These are phyloP conservation scores for Serrognathus titanus DNA, from an alignment of 2,888 invertebrate species.

Conservation along the genomic window DNA sequence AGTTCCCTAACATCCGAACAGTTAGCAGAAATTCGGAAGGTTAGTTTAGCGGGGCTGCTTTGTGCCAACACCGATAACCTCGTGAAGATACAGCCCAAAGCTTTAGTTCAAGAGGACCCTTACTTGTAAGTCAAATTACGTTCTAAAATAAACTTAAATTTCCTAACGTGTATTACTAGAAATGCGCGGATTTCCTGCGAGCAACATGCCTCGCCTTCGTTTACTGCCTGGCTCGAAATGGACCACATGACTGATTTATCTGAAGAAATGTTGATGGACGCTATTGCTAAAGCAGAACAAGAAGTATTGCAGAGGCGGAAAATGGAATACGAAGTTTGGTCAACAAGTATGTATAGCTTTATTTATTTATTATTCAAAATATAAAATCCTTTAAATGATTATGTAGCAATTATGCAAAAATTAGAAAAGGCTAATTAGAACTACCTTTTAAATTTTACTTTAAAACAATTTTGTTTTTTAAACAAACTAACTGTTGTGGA, in stretches of 20 bases:
- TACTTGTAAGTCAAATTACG: slow-evolving; percentile 64
- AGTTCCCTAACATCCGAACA: slow-evolving; percentile 76
- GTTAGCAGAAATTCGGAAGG: slow-evolving; percentile 75
- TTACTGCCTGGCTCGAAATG: slow-evolving; percentile 69
- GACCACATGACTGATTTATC: slow-evolving; percentile 64
- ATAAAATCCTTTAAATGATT: no score
- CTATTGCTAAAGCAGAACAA: slow-evolving; percentile 74
- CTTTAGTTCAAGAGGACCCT: slow-evolving; percentile 80
- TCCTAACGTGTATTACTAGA: slow-evolving; percentile 43
- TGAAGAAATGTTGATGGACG: slow-evolving; percentile 68
- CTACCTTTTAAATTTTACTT: no score
- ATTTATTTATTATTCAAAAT: no score
- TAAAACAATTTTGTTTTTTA: no score
- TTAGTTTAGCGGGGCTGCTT: slow-evolving; percentile 73
- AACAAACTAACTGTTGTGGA: no score
- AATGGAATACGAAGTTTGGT: slow-evolving; percentile 80
- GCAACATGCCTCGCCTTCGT: slow-evolving; percentile 65
- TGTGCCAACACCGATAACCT: slow-evolving; percentile 73
- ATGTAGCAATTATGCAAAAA: neutral
- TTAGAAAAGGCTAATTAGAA: no score
- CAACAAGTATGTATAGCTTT: slow-evolving; percentile 55
- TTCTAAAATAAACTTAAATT: neutral
- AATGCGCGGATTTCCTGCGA: slow-evolving; percentile 72
- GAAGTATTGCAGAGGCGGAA: slow-evolving; percentile 72
- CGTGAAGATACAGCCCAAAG: slow-evolving; percentile 75